Percentiles rank a stretch among this genome's conserved stretches.
phyloP scores from a whole-genome alignment of 2,797 vertebrate genomes.

The Pangasius larnaudii region DNA sequence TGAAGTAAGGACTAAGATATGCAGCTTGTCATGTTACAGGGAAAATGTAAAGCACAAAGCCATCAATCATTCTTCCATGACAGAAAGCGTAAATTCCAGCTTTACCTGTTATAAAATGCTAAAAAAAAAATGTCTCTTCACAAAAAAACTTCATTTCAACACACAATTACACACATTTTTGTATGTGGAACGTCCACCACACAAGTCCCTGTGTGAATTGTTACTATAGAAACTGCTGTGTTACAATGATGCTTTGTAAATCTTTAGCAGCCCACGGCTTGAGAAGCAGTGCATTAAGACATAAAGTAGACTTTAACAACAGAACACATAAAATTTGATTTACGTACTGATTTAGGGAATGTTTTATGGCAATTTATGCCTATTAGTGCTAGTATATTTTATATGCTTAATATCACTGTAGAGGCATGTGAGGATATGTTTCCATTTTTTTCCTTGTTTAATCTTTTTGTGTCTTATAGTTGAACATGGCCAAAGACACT shows the following conservation, averaged over 20 bases:
- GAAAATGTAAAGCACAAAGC: not conserved
- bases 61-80: not conserved
- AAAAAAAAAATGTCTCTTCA: not conserved
- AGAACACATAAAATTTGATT: not conserved
- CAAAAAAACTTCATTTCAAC: not conserved
- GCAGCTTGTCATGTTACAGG: not conserved
- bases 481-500: conserved; percentile 92
- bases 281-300: not conserved
- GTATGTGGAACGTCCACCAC: too few relatives aligned
- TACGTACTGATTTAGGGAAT: not conserved
- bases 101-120: not conserved
- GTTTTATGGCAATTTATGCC: too few relatives aligned
- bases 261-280: not conserved
- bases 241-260: not conserved
- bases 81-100: not conserved
- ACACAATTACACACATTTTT: not conserved
- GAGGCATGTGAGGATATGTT: not conserved
- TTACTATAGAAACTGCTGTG: conserved; percentile 14
- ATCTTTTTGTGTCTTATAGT: conserved; percentile 68
- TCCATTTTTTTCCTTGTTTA: not conserved
- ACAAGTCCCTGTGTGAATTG: not conserved
- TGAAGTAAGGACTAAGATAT: not conserved
- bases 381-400: too few relatives aligned
- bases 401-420: not conserved
- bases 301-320: not conserved